These are phyloP conservation scores for Hyalella azteca DNA, from an alignment of 2,888 invertebrate genomes.

Conservation along the genomic window DNA sequence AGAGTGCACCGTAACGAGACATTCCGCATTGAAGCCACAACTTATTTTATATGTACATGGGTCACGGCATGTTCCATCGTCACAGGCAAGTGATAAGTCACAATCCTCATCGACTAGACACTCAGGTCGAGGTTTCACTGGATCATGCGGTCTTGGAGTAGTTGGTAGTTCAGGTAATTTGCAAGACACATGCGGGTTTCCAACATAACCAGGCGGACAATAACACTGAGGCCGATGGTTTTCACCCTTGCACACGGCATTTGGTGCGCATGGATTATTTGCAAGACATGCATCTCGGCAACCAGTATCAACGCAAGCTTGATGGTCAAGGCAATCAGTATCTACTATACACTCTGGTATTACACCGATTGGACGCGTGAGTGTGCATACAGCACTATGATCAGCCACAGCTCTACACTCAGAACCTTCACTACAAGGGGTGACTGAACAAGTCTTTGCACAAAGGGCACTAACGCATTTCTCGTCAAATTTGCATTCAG, in stretches of 20 bases:
- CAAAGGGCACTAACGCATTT: conserved; percentile 59
- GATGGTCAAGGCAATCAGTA: conserved; percentile 69
- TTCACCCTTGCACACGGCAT: conserved; percentile 65
- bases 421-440: conserved; percentile 60
- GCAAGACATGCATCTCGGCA: conserved; percentile 65
- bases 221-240: conserved; percentile 76
- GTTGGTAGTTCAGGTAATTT: conserved; percentile 48
- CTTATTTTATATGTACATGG: conserved; percentile 65
- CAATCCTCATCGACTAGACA: conserved; percentile 81
- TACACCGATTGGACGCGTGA: conserved; percentile 68
- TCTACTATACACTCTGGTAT: conserved; percentile 60
- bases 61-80: conserved; percentile 49
- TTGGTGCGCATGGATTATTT: conserved; percentile 78
- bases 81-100: conserved; percentile 66
- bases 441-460: conserved; percentile 60
- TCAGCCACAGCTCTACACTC: conserved; percentile 53
- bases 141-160: conserved; percentile 39
- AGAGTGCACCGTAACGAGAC: conserved; percentile 63
- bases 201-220: conserved; percentile 61
- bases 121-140: conserved; percentile 66
- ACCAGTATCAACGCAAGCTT: conserved; percentile 78
- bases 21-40: conserved; percentile 66
- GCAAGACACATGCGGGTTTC: conserved; percentile 60
- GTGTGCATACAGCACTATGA: conserved; percentile 53
- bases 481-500: conserved; percentile 51